Conservation (phyloP, 30 jellyfish, hydroid and myxozoan genomes). For the Catostylus mosaicus region DNA sequence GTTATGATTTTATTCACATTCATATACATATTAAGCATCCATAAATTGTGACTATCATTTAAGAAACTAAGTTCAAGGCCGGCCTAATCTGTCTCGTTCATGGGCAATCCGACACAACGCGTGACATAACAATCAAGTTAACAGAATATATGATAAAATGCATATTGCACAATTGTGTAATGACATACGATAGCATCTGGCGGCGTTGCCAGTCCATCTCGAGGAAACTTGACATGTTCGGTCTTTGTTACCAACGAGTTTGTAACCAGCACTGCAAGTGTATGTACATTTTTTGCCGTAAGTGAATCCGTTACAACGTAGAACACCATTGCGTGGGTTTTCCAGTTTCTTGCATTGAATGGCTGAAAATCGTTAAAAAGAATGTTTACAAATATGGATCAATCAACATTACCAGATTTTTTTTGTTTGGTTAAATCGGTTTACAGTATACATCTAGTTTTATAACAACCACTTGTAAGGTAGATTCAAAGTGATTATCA, state of each 20-base stretch:
- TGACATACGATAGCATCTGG: constrained; percentile 67
- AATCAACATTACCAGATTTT: too few relatives aligned
- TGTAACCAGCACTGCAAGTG: constrained; percentile 59
- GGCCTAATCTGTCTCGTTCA: too few relatives aligned
- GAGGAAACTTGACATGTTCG: constrained; percentile 70
- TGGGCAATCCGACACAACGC: too few relatives aligned
- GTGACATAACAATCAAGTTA: too few relatives aligned
- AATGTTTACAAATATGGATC: too few relatives aligned
- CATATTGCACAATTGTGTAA: background rate
- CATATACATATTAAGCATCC: too few relatives aligned
- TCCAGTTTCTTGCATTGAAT: constrained; percentile 66
- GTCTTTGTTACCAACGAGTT: constrained; percentile 39
- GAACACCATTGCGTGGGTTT: constrained; percentile 46
- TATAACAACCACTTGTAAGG: background rate
- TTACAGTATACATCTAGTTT: too few relatives aligned
- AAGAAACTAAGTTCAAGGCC: too few relatives aligned
- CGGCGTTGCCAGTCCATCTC: constrained; percentile 61
- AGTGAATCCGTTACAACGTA: constrained; percentile 63
- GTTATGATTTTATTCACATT: too few relatives aligned
- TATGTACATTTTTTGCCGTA: constrained; percentile 57
- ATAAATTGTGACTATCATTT: too few relatives aligned
- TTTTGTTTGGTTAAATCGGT: too few relatives aligned
- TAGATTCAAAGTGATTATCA: background rate
- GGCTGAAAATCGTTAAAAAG: constrained; percentile 46
- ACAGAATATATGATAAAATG: background rate